Conservation (phyloP, 2,888 invertebrate species). For the Cryptus viduatorius region DNA sequence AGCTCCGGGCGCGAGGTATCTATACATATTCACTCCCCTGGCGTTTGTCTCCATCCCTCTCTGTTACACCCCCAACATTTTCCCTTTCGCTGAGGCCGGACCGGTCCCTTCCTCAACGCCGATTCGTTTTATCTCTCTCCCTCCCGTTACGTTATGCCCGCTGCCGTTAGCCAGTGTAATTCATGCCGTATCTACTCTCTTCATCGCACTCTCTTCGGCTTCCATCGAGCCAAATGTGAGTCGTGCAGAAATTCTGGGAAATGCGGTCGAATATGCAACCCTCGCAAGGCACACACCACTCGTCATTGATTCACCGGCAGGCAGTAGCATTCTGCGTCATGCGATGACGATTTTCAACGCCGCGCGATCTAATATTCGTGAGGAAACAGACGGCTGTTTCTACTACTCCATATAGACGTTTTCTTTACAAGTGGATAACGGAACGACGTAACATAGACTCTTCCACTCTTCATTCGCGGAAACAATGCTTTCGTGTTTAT, state of each 20-base stretch:
- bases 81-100: conserved; percentile 3
- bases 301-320: conserved; percentile 54
- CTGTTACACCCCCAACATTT: conserved; percentile 18
- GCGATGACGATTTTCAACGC: conserved; percentile 53
- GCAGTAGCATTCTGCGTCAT: conserved; percentile 24
- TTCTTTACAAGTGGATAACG: not conserved
- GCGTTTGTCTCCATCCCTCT: conserved; percentile 11
- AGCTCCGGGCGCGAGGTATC: conserved; percentile 62
- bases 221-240: not conserved
- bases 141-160: not conserved
- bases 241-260: conserved; percentile 50
- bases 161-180: not conserved
- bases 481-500: conserved; percentile 14
- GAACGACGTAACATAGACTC: not conserved
- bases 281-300: not conserved
- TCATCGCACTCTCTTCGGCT: not conserved
- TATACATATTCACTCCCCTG: conserved; percentile 39
- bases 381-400: conserved; percentile 8
- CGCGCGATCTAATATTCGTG: conserved; percentile 30
- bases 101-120: conserved; percentile 17
- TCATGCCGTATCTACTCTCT: not conserved
- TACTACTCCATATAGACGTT: not conserved
- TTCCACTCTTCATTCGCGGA: conserved; percentile 3
- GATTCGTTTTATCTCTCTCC: not conserved
- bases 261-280: conserved; percentile 50